A percentile compares a stretch with the other conserved stretches of the same genome.
phyloP scores from a whole-genome alignment of 2,113 vertebrate genomes.

The Lethenteron reissneri region DNA sequence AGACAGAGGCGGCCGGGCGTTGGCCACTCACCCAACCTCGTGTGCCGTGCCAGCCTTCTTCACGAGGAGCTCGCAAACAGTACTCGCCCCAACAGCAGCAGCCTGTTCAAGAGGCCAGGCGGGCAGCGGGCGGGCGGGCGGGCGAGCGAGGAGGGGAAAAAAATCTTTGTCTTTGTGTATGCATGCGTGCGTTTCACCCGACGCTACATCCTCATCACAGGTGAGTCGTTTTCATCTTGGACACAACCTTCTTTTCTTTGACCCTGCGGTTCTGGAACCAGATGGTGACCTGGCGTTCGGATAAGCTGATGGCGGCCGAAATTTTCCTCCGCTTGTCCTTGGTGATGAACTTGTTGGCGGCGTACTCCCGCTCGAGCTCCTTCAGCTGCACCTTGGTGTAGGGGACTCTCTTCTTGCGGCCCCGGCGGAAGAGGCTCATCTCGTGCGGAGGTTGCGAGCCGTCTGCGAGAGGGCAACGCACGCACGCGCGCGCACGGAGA shows the following conservation, averaged over 20 bases:
- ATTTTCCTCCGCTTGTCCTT: slow-evolving; percentile 88
- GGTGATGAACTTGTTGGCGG: slow-evolving; percentile 74
- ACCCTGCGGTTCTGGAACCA: slow-evolving; percentile 89
- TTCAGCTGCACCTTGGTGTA: slow-evolving; percentile 74
- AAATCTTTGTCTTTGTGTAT: too few relatives aligned
- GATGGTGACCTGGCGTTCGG: slow-evolving; percentile 78
- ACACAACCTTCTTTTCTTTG: slow-evolving; percentile 75
- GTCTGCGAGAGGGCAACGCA: slow-evolving; percentile 26
- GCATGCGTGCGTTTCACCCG: too few relatives aligned
- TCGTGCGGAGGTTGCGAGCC: slow-evolving; percentile 45
- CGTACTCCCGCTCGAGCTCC: slow-evolving; percentile 77
- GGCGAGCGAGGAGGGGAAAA: too few relatives aligned
- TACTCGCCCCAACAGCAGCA: too few relatives aligned
- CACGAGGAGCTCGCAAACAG: too few relatives aligned
- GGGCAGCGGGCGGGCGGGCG: too few relatives aligned
- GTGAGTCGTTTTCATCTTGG: slow-evolving; percentile 42
- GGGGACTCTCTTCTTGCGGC: slow-evolving; percentile 71
- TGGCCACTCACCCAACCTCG: too few relatives aligned
- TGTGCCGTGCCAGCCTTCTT: too few relatives aligned
- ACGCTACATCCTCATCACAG: too few relatives aligned
- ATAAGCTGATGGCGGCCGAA: slow-evolving; percentile 52
- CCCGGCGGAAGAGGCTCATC: slow-evolving; percentile 56
- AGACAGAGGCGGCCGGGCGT: too few relatives aligned
- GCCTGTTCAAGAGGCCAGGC: too few relatives aligned
- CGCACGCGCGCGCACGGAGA: too few relatives aligned